Base-by-base conservation (phyloP, 1,140 invertebrate genomes). In the Tribolium castaneum region DNA sequence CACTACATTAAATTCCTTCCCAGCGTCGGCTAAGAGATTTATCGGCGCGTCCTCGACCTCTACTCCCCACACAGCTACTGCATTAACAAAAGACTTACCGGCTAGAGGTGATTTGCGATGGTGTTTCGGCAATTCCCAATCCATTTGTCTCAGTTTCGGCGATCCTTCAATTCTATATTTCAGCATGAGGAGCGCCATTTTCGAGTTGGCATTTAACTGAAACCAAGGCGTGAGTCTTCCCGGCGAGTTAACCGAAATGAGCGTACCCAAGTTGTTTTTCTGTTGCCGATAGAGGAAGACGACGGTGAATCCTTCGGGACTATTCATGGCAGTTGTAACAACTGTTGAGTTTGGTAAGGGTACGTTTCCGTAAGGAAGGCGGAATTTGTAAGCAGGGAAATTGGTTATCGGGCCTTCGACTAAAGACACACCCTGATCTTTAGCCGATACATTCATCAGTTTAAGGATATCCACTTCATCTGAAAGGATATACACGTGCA, bases 211-310 rank as follows among this genome's bases (percentile, higher is more conserved):
- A 9, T 79, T 84, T n/a, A 86, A 72, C 74, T 88, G 87, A 76
- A 88, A 86, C 86, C 87, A 88, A 6, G 87, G 87, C 5, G 86
- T 87, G 25, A 88, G 78, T 77, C 87, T 84, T 6, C 87, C 87
- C 1, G 87, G 87, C 1, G 87, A 86, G 80, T 88, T 86, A 7
- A 88, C 80, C 5, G 87, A 87, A n/a, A 88, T 34, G 2, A 88
- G 81, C 4, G 87, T 87, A 19, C 87, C 87, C 6, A 88, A 78
- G 77, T 87, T 87, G 75, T 87, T 87, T 71, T 85, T 85, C 75
- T 88, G 87, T 75, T 88, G 87, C 56, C 87, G 83, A 75, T 84
- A 87, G 19, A 88, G 83, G 81, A 88, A 88, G 12, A 87, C 78
- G 12, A 84, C 83, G 6, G 85, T 87, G 80, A 85, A 86, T 12